phyloP scores from a whole-genome alignment of 2,888 invertebrate genomes.

The Spisula solida region DNA sequence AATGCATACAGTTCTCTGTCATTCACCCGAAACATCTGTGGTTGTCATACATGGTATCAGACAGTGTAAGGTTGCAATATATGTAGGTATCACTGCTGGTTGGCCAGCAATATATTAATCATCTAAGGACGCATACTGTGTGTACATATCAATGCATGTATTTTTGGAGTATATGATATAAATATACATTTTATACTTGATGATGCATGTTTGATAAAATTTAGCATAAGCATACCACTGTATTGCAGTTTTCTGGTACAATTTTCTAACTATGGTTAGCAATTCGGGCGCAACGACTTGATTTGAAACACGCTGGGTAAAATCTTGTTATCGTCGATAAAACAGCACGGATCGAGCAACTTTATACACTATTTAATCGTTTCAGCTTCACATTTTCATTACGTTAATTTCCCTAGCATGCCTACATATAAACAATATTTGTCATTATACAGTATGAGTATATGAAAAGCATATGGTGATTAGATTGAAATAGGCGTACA shows the following conservation, averaged over 20 bases:
- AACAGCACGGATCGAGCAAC: neutral
- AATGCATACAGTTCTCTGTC: neutral
- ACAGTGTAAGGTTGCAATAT: neutral
- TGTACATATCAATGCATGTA: neutral
- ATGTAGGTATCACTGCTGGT: neutral
- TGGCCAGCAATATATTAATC: neutral
- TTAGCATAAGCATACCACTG: neutral
- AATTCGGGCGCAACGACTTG: neutral
- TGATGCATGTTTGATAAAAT: neutral
- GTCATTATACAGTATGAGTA: neutral
- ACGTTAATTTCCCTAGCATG: conserved; percentile 12
- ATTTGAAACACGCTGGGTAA: conserved; percentile 8
- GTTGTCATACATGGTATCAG: neutral
- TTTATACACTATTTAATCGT: conserved; percentile 19
- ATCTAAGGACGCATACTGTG: neutral
- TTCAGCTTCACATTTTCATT: conserved; percentile 18
- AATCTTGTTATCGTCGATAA: neutral
- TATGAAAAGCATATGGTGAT: conserved; percentile 22
- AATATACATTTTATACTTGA: neutral
- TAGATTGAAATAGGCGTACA: conserved; percentile 15
- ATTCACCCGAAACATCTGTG: conserved; percentile 14
- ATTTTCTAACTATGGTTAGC: neutral
- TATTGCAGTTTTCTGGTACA: neutral
- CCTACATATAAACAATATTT: conserved; percentile 20
- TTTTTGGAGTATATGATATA: neutral